Evolutionary conservation across 2,797 vertebrate species (phyloP), one percentile per base, ranked within the genome.

Genomic region (Pseudomugil tenellus): DNA sequence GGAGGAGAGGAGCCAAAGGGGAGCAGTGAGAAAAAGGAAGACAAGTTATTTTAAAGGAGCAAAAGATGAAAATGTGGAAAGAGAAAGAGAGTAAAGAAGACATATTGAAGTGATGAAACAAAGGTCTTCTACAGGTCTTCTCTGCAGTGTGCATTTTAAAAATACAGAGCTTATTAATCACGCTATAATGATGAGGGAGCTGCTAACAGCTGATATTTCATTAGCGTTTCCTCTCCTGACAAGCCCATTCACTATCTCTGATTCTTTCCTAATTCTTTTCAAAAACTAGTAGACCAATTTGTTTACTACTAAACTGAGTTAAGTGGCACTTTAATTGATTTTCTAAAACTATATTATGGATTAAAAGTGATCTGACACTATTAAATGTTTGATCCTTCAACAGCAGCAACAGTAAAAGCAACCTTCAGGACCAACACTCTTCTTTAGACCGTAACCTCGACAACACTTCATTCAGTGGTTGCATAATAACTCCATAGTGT

Each of bases 161-260:
- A 43, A 74, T 54, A 52, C 65, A 13, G 41, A 59, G 76, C 68
- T 43, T 71, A 78, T 84, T 84, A 77, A 79, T 85, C 74, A 82
- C 48, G 48, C 54, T 79, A 12, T 64, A 81, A 81, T 70, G 69
- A 84, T 58, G 48, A 52, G 26, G 58, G 61, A 58, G 29, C 58
- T 49, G 41, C 49, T 0, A 55, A 61, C 61, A 59, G 64, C 69
- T 61, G 70, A 67, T 73, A 60, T 26, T 65, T 41, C 35, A 46
- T 49, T 66, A 49, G 56, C 29, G 53, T 61, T 76, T 70, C 34
- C 63, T 43, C 73, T 49, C 58, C 64, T 25, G 35, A 74, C 62
- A 77, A 39, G 49, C 49, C 25, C 53, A 49, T 66, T 63, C 66
- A 39, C 63, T 32, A 3, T 26, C 3, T 43, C 57, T 41, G 37